These are phyloP conservation scores for Alca torda DNA, from an alignment of 2,797 vertebrate species.

Conservation along the genomic window DNA sequence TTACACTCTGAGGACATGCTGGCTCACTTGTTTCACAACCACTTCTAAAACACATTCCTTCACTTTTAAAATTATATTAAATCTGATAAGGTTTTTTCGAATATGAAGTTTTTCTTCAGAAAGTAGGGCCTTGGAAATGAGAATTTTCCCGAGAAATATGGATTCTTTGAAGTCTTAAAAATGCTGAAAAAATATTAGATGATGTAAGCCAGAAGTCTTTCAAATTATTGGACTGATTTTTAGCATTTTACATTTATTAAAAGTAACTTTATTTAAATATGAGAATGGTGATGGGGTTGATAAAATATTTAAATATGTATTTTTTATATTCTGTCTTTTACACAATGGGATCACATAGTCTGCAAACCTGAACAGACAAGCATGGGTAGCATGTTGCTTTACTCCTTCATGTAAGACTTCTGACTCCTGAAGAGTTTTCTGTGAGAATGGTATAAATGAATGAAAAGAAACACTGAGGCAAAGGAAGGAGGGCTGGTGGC, in stretches of 20 bases:
- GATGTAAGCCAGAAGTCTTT: background rate
- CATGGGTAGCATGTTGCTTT: accelerated
- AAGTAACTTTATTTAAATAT: background rate
- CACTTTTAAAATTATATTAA: background rate
- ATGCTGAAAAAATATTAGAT: background rate
- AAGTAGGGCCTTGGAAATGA: background rate
- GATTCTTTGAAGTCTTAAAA: background rate
- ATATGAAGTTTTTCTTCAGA: background rate
- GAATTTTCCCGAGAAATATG: background rate
- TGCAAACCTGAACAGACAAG: background rate
- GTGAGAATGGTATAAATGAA: background rate
- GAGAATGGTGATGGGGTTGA: background rate
- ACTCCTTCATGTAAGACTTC: background rate
- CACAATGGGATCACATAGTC: background rate
- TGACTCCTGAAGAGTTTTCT: background rate
- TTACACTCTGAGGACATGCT: background rate
- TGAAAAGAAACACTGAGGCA: background rate
- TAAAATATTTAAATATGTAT: background rate
- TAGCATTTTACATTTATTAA: background rate
- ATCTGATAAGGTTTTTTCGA: background rate
- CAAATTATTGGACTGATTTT: background rate
- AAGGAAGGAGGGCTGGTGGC: background rate
- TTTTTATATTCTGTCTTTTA: background rate
- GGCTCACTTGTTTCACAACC: background rate
- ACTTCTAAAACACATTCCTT: background rate